Evolutionary conservation across 2,113 vertebrate species (phyloP), one percentile per base, ranked within the genome.

Genomic region (Bos javanicus): DNA sequence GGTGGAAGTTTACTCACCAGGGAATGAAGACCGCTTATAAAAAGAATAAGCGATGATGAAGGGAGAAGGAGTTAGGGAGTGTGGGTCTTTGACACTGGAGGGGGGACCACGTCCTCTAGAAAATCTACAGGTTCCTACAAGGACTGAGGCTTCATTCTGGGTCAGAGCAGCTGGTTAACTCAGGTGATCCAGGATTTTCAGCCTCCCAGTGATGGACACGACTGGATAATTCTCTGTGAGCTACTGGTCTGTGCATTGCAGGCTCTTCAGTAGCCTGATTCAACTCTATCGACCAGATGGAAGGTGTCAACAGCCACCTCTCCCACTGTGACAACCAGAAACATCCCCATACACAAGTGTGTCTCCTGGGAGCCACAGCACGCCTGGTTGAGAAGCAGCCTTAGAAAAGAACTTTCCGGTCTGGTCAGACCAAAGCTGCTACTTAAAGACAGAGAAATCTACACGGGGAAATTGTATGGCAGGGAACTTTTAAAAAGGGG

Each of bases 191-290:
- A 23, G 67, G n/a, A 23, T 21, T 21, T 16, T 71, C n/a, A 71
- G 67, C 9, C n/a, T 39, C n/a, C 62, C 2, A 0, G 10, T 39
- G 67, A 39, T 39, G n/a, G 19, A 5, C 74, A 28, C 7, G 7
- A 28, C 2, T 9, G 25, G 14, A 28, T 16, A 78, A 16, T 16
- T 28, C 39, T 46, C 2, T 78, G 43, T 46, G 43, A 30, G 7
- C 43, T 16, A 2, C 76, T 48, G 13, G 9, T 3, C 26, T 9
- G 7, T 2, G 43, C 76, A 1, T 3, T 3, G 25, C 14, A 10
- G 26, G 25, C 7, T 16, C 43, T 17, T 28, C 25, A 78, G 7
- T 1, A 78, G 25, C 26, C 76, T 17, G 76, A 2, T 17, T 17
- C 26, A 17, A 30, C 1, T 28, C 7, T 17, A 30, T 15, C 7